Conservation (phyloP, 37 sponge, comb jelly and placozoan genomes). For the Sycon ciliatum region DNA sequence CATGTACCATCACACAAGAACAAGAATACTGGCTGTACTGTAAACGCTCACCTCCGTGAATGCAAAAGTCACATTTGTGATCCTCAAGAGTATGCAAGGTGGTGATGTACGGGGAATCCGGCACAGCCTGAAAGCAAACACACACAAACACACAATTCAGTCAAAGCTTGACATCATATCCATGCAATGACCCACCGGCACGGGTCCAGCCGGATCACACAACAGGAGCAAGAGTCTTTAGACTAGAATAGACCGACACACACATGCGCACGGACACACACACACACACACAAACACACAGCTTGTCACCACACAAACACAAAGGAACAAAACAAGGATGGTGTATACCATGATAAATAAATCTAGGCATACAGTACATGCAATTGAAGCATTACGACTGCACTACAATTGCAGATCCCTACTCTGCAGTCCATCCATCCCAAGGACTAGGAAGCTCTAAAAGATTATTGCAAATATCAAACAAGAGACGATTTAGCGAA, state of each 20-base stretch:
- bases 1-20: not conserved
- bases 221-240: no score
- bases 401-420: no score
- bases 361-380: no score
- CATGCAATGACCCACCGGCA: no score
- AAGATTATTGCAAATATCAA: not conserved
- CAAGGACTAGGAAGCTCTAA: not conserved
- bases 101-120: slow-evolving; percentile 74
- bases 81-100: slow-evolving; percentile 63
- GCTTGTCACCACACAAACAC: not conserved
- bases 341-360: no score
- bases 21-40: not conserved
- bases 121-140: slow-evolving; percentile 61
- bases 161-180: no score
- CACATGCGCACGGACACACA: not conserved
- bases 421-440: no score
- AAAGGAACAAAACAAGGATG: no score
- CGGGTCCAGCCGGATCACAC: no score
- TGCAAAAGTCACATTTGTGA: slow-evolving; percentile 78
- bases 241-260: no score
- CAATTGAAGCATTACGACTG: no score
- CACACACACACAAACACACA: not conserved
- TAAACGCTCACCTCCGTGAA: slow-evolving; percentile 70
- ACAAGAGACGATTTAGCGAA: not conserved
- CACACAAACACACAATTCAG: no score